These are phyloP conservation scores for Bos javanicus DNA, from an alignment of 2,113 vertebrate genomes.

Conservation along the genomic window DNA sequence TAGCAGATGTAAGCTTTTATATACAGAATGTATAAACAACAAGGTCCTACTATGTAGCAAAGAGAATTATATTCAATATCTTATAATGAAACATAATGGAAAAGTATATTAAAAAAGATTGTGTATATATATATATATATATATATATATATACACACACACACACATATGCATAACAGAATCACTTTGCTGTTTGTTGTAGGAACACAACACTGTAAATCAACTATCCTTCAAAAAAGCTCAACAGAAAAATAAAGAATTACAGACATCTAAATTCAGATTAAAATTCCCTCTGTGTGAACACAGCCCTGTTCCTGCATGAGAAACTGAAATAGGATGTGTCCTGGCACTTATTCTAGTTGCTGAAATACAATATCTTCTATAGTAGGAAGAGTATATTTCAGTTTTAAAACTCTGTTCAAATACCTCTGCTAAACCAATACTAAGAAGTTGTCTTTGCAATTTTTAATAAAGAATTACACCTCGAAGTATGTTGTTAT, in stretches of 20 bases:
- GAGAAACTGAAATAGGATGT: background rate
- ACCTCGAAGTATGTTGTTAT: background rate
- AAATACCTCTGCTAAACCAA: background rate
- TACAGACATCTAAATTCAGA: background rate
- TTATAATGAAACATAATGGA: background rate
- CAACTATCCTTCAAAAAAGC: background rate
- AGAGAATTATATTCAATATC: background rate
- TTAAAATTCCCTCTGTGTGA: background rate
- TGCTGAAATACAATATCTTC: background rate
- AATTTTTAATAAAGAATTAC: background rate
- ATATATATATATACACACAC: background rate
- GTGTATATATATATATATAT: fast-evolving
- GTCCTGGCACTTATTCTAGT: background rate
- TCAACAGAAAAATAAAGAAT: background rate
- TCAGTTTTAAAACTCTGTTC: background rate
- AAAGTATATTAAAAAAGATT: background rate
- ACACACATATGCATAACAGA: background rate
- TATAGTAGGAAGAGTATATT: background rate
- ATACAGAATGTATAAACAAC: background rate
- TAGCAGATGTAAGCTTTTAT: background rate
- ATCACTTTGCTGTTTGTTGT: background rate
- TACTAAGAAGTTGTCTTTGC: background rate
- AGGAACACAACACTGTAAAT: background rate
- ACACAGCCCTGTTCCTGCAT: fast-evolving
- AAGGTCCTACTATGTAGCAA: background rate